phyloP scores from a whole-genome alignment of 2,113 vertebrate species.

The Chelonoidis abingdonii region DNA sequence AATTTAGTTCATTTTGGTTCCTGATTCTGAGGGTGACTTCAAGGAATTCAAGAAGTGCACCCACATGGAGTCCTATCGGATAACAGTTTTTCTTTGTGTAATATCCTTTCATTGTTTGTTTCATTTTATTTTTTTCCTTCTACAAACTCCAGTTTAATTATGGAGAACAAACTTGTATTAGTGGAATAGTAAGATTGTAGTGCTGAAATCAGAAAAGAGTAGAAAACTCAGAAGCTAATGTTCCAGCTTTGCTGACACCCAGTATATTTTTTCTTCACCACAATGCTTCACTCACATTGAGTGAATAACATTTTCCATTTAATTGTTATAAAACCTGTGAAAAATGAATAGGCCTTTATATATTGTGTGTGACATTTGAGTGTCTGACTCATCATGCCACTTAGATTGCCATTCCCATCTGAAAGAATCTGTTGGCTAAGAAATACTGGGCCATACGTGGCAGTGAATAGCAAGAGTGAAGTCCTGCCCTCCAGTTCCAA shows the following conservation, averaged over 20 bases:
- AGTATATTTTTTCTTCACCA: not conserved
- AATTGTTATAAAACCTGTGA: not conserved
- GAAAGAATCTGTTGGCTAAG: constrained; percentile 44
- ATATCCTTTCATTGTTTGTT: not conserved
- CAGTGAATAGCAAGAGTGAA: constrained; percentile 27
- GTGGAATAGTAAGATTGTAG: not conserved
- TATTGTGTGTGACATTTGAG: not conserved
- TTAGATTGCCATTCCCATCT: constrained; percentile 12
- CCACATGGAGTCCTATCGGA: not conserved
- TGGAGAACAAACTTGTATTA: not conserved
- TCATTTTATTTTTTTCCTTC: not conserved
- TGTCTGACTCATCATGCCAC: not conserved
- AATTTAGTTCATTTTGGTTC: not conserved
- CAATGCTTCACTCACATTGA: not conserved
- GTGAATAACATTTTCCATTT: not conserved
- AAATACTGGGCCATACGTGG: constrained; percentile 15
- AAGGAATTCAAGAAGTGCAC: not conserved
- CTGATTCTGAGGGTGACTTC: not conserved
- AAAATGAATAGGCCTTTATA: rapidly evolving
- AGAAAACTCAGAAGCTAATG: not conserved
- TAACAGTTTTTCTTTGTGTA: not conserved
- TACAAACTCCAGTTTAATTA: not conserved
- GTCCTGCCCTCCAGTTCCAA: constrained; percentile 21
- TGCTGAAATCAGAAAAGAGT: not conserved
- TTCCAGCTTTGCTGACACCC: not conserved